A percentile compares a stretch with the other conserved stretches of the same genome.
Conservation (phyloP, 2,113 vertebrate species). For the Archocentrus centrarchus region DNA sequence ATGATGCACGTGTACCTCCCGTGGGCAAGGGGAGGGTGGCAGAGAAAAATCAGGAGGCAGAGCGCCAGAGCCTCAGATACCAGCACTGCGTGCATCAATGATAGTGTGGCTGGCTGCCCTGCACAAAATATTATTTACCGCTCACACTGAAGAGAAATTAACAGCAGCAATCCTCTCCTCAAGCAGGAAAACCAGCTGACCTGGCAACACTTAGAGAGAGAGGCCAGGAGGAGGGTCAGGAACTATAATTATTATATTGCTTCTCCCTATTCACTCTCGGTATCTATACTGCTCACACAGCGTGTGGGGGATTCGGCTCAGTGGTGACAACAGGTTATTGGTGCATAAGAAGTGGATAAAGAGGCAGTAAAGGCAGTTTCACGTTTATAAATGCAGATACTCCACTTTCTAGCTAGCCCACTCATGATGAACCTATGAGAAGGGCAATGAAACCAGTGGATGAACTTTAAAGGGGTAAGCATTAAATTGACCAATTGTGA, state of each 20-base stretch:
- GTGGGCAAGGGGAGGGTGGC: constrained; percentile 47
- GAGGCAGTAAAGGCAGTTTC: constrained; percentile 46
- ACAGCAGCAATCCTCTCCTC: constrained; percentile 67
- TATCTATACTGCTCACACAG: constrained; percentile 76
- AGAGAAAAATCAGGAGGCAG: constrained; percentile 53
- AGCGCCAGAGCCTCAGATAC: constrained; percentile 61
- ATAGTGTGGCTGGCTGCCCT: constrained; percentile 59
- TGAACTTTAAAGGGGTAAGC: constrained; percentile 49
- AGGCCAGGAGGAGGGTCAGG: constrained; percentile 65
- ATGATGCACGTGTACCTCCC: constrained; percentile 58
- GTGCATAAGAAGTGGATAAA: constrained; percentile 59
- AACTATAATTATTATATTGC: constrained; percentile 79
- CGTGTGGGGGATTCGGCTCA: constrained; percentile 53
- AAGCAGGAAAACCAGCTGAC: constrained; percentile 75
- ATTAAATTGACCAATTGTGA: constrained; percentile 43
- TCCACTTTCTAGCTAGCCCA: constrained; percentile 28
- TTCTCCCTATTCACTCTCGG: constrained; percentile 67
- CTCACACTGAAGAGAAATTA: constrained; percentile 70
- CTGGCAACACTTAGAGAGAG: constrained; percentile 72
- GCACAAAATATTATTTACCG: constrained; percentile 80
- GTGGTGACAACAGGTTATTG: constrained; percentile 75
- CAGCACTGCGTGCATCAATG: constrained; percentile 65
- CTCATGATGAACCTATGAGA: constrained; percentile 30
- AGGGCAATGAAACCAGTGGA: constrained; percentile 41
- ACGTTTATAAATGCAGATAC: constrained; percentile 47